A percentile compares a stretch with the other conserved stretches of the same genome.
phyloP scores from a whole-genome alignment of 2,113 vertebrate species.

The Corythoichthys intestinalis region DNA sequence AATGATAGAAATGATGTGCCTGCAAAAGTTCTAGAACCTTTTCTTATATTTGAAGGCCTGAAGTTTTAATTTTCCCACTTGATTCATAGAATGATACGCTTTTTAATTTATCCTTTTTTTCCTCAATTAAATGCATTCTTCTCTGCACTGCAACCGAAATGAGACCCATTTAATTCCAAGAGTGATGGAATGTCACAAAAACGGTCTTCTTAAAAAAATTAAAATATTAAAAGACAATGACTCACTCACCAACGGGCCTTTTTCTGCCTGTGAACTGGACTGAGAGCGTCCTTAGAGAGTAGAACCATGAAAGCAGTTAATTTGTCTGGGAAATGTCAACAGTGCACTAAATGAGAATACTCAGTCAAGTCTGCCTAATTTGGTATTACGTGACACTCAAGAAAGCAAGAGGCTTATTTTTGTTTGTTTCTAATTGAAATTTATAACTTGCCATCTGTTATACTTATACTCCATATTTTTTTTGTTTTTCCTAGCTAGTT shows the following conservation, averaged over 20 bases:
- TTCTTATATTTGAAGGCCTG: conserved; percentile 31
- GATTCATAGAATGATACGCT: conserved; percentile 38
- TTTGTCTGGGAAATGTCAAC: conserved; percentile 49
- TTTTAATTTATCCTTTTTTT: conserved; percentile 20
- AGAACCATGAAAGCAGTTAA: conserved; percentile 43
- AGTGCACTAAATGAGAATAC: conserved; percentile 45
- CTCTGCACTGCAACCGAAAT: not conserved
- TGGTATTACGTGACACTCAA: conserved; percentile 11
- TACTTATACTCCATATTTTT: not conserved
- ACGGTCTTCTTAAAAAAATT: conserved; percentile 13
- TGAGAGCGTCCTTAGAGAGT: conserved; percentile 27
- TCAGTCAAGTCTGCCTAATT: conserved; percentile 40
- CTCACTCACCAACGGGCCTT: conserved; percentile 24
- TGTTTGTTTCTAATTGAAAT: too few species aligned
- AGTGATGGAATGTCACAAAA: not conserved
- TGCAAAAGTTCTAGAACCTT: not conserved
- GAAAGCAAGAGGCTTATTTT: not conserved
- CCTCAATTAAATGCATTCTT: conserved; percentile 6
- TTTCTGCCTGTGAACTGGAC: conserved; percentile 36
- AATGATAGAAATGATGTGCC: not conserved
- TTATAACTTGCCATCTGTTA: not conserved
- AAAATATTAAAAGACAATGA: conserved; percentile 47
- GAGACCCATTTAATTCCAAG: not conserved
- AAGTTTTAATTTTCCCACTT: conserved; percentile 46
- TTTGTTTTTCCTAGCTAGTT: too few species aligned